Base-by-base conservation (phyloP, 2,888 invertebrate species). In the Amiota mariae region DNA sequence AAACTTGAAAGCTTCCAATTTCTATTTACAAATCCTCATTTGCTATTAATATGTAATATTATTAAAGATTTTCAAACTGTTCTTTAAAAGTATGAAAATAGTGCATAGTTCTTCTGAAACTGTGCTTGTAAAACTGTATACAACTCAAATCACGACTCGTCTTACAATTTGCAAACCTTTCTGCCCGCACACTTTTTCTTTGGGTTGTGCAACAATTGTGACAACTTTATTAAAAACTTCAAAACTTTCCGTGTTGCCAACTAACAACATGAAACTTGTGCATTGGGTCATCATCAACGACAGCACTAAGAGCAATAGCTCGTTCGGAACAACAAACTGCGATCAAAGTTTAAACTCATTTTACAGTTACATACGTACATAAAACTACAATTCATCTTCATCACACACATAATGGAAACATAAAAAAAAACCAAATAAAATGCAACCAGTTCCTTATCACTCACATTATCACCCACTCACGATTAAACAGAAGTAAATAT, bases 301-400 rank as follows among this genome's bases (percentile, higher is more conserved):
- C 18, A 67, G 61, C 59, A 72, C 24, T 36, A 68, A 51, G 13
- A 68, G 15, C 61, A 51, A 63, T n/a, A n/a, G 54, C 54, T 15
- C 18, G 59, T 59, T 36, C 36, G 36, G 8, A 36, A 36, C 36
- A 36, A 36, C 72, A 67, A 68, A 57, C 54, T 68, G 63, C 54
- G 77, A 78, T 79, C 80, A 80, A 81, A 85, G 85, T 80, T 85
- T 78, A 79, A 84, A 81, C 48, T 47, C 70, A 67, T 64, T 59
- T 70, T 49, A 56, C 48, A 57, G 15, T 51, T 49, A 48, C 6
- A 36, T 6, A 36, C n/a, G 63, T 24, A 73, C n/a, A 73, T 24
- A 73, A 72, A 66, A 57, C 57, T 84, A 78, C 87, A 84, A 82
- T 86, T 81, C 81, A 85, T 84, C 84, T 85, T 82, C 82, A 84